These are phyloP conservation scores for Polia nebulosa DNA, from an alignment of 2,888 invertebrate species.

Conservation along the genomic window DNA sequence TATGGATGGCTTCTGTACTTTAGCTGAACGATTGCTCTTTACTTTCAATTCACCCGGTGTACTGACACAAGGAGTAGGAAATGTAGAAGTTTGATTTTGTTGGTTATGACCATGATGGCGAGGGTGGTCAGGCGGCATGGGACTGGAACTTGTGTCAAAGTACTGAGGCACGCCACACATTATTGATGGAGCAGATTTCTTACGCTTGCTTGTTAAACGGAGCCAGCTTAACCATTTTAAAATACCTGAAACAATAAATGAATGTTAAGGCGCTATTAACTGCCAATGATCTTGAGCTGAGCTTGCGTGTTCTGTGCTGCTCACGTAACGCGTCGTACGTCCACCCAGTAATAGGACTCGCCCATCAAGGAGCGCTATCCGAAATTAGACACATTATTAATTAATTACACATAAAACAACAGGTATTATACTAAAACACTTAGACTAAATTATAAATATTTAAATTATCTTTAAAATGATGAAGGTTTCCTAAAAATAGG, in stretches of 20 bases:
- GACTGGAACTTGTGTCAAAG: neutral
- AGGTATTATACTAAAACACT: too few species aligned
- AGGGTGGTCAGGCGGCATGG: neutral
- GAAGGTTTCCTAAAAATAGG: too few species aligned
- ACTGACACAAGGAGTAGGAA: neutral
- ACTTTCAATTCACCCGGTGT: neutral
- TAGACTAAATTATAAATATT: too few species aligned
- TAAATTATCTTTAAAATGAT: too few species aligned
- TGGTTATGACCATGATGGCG: neutral
- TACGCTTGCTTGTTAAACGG: neutral
- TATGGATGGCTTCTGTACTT: slow-evolving; percentile 14
- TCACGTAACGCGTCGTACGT: too few species aligned
- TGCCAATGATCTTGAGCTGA: too few species aligned
- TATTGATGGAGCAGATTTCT: neutral
- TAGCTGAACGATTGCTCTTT: neutral
- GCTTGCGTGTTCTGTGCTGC: too few species aligned
- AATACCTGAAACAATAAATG: neutral
- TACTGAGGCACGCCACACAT: neutral
- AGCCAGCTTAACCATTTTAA: neutral
- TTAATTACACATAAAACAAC: too few species aligned
- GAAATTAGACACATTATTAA: too few species aligned
- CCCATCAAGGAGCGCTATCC: too few species aligned
- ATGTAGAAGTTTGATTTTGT: neutral
- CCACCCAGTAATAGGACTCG: too few species aligned
- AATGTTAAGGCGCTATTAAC: too few species aligned